Evolutionary conservation across 2,888 invertebrate species (phyloP).

Genomic region (Apeira syringaria): DNA sequence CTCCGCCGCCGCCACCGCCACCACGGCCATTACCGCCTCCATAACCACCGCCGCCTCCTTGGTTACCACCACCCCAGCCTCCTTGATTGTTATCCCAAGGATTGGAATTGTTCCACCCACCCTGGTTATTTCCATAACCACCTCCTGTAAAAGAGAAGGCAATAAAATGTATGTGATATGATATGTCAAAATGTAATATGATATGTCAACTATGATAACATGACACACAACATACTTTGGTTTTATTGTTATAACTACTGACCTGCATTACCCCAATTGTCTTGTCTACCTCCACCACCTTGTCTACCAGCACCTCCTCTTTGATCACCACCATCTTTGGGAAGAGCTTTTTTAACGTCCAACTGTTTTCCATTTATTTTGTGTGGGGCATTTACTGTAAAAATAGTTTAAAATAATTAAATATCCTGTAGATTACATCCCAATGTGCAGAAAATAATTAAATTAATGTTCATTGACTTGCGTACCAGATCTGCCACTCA

Average conservation of each 20-base stretch:
- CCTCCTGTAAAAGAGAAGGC: slow-evolving; percentile 38
- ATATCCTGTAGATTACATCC: too few relatives aligned
- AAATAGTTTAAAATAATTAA: too few relatives aligned
- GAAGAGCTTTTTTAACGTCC: slow-evolving; percentile 97
- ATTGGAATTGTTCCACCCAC: slow-evolving; percentile 42
- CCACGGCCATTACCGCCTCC: slow-evolving; percentile 60
- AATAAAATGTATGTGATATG: slow-evolving; percentile 11
- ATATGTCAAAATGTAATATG: too few relatives aligned
- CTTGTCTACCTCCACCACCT: slow-evolving; percentile 66
- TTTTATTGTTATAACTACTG: not conserved
- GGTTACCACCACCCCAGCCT: slow-evolving; percentile 84
- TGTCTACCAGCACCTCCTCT: slow-evolving; percentile 80
- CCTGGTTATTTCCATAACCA: slow-evolving; percentile 82
- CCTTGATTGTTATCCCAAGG: slow-evolving; percentile 56
- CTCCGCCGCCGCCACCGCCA: slow-evolving; percentile 74
- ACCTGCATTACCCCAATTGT: slow-evolving; percentile 62
- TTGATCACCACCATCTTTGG: slow-evolving; percentile 88
- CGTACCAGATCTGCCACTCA: slow-evolving; percentile 68
- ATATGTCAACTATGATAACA: too few relatives aligned
- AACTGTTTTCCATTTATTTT: slow-evolving; percentile 93
- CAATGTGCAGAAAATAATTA: slow-evolving; percentile 7
- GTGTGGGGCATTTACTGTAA: slow-evolving; percentile 90
- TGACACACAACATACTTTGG: too few relatives aligned
- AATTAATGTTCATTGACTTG: slow-evolving; percentile 66
- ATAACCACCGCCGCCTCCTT: slow-evolving; percentile 65